A percentile compares a stretch with the other conserved stretches of the same genome.
Evolutionary conservation across 1,140 invertebrate genomes (phyloP).

Genomic region (Contarinia nasturtii): DNA sequence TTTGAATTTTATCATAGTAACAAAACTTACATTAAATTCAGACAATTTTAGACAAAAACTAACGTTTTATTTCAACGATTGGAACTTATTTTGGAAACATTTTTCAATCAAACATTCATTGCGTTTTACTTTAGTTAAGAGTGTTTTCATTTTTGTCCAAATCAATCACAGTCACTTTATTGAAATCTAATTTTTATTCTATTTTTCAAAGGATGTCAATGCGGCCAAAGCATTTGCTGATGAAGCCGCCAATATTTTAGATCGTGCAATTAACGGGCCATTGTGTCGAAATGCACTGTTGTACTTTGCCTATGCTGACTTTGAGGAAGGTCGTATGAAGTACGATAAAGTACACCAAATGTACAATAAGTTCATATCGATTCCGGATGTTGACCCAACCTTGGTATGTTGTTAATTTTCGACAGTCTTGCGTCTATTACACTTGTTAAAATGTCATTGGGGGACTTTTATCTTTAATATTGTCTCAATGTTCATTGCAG

Average conservation of each 20-base stretch:
- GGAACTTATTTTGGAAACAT: not conserved
- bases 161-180: not conserved
- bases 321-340: slow-evolving; percentile 90
- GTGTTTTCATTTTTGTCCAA: no score
- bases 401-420: slow-evolving; percentile 34
- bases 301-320: slow-evolving; percentile 97
- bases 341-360: slow-evolving; percentile 96
- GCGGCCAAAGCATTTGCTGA: slow-evolving; percentile 81
- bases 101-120: not conserved
- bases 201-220: slow-evolving; percentile 82
- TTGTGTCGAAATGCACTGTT: slow-evolving; percentile 83
- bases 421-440: no score
- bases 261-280: slow-evolving; percentile 70
- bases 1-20: no score
- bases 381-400: slow-evolving; percentile 83
- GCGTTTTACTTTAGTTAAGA: not conserved
- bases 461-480: not conserved
- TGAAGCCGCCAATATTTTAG: slow-evolving; percentile 84
- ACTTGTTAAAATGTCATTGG: no score
- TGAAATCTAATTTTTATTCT: not conserved
- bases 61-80: not conserved
- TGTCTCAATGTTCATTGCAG: slow-evolving; percentile 24
- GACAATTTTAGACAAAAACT: no score
- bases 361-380: slow-evolving; percentile 79
- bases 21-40: no score